Evolutionary conservation across 2,113 vertebrate species (phyloP), one percentile per base, ranked within the genome.

Genomic region (Eurypyga helias): DNA sequence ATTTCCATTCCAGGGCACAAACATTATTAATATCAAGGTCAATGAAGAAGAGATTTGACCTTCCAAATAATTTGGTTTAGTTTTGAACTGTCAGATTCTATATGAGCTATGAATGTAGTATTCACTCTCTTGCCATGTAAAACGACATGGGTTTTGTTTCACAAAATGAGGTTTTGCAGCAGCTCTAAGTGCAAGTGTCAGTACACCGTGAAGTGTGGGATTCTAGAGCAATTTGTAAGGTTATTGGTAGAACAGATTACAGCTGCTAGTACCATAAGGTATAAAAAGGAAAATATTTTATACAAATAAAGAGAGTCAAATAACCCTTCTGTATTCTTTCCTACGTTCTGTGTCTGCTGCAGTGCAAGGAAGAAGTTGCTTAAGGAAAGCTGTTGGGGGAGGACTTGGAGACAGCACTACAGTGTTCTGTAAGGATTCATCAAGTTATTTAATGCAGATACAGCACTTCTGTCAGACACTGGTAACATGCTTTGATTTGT

Each of bases 31-130:
- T 90, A 94, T 51, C 96, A 92, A 95, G 55, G 80, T 93, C 92
- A 96, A 54, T 41, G 69, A 91, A 89, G 83, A 96, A 87, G 69
- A 93, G 3, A 83, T 54, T 52, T 80, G 76, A 79, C 49, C 75
- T 97, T 96, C 31, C 5, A 94, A 96, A 90, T 94, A 94, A 97
- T 96, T 96, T 97, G 89, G 49, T 97, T 96, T 70, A 86, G 71
- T 96, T 97, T 96, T 78, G 41, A 97, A 95, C 69, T 91, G 94
- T 96, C 96, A 97, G 66, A 70, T 92, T 72, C 60, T 93, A 33
- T 83, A 95, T 81, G 76, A 86, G 61, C 25, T 89, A 96, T 60
- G 79, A 98, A 96, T 73, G 45, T 36, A 76, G 55, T 10, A 93
- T 72, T 92, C 57, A 91, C 76, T 82, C 60, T 91, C 64, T 88